Percentiles rank a stretch among this genome's conserved stretches.
These are phyloP conservation scores for Syndactyla subalaris DNA, from an alignment of 2,797 vertebrate species.

Conservation along the genomic window DNA sequence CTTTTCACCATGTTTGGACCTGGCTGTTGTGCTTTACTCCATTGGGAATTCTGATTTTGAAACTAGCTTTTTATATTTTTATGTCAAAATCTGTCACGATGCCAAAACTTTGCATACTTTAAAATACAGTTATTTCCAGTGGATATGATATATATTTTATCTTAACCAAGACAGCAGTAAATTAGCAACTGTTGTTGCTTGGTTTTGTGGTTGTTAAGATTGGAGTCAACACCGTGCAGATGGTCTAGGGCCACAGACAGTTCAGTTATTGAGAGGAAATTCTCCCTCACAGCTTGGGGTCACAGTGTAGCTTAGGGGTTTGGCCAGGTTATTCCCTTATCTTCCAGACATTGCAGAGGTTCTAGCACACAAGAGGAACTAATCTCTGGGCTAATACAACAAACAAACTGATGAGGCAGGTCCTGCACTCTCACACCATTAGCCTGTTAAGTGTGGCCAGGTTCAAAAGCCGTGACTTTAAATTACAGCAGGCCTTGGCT, in stretches of 20 bases:
- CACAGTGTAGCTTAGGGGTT: background rate
- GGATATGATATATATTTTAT: background rate
- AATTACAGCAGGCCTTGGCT: background rate
- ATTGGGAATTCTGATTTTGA: background rate
- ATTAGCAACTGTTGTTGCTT: background rate
- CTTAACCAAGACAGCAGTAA: background rate
- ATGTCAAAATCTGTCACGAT: background rate
- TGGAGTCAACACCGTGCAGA: background rate
- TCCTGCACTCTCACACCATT: background rate
- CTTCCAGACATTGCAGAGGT: background rate
- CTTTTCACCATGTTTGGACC: background rate
- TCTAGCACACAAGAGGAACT: background rate
- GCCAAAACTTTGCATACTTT: background rate
- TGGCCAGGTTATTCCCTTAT: background rate
- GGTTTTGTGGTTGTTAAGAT: background rate
- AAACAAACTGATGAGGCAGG: background rate
- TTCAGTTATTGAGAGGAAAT: background rate
- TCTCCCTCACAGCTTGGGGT: background rate
- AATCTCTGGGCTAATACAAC: background rate
- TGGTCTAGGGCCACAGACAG: background rate
- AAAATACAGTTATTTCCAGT: background rate
- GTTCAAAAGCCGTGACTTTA: background rate
- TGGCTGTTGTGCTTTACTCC: background rate
- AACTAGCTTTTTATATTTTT: background rate
- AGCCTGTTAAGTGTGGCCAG: background rate